Evolutionary conservation across 2,113 vertebrate species (phyloP).

Genomic region (Dicrurus megarhynchus): DNA sequence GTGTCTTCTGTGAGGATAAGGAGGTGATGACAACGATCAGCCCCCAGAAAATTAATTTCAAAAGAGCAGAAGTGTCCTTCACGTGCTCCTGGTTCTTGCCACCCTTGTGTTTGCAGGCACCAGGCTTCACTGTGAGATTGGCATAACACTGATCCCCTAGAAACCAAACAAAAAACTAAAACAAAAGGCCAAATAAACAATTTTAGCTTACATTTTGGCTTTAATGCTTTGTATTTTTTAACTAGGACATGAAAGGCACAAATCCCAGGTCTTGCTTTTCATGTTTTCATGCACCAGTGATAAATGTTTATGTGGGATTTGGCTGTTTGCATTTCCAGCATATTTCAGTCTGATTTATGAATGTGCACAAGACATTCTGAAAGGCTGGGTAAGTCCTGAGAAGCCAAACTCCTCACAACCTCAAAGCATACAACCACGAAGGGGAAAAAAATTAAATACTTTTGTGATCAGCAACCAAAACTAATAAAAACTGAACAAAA

Average conservation of each 20-base stretch:
- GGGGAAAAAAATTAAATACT: background rate
- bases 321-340: slow-evolving; percentile 22
- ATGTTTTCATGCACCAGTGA: background rate
- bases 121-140: background rate
- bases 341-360: background rate
- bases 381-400: background rate
- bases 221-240: background rate
- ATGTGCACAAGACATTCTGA: background rate
- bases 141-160: background rate
- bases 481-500: background rate
- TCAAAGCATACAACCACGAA: background rate
- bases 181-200: background rate
- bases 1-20: background rate
- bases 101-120: background rate
- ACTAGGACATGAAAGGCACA: background rate
- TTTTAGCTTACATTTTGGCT: background rate
- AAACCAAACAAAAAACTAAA: background rate
- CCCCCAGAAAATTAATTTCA: background rate
- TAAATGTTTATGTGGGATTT: background rate
- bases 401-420: background rate
- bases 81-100: background rate
- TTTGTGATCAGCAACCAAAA: background rate
- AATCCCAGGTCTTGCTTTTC: background rate
- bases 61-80: background rate
- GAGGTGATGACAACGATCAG: background rate